Evolutionary conservation across 2,797 vertebrate species (phyloP), one percentile per base, ranked within the genome.

Genomic region (Enteromius afrohamiltoni): DNA sequence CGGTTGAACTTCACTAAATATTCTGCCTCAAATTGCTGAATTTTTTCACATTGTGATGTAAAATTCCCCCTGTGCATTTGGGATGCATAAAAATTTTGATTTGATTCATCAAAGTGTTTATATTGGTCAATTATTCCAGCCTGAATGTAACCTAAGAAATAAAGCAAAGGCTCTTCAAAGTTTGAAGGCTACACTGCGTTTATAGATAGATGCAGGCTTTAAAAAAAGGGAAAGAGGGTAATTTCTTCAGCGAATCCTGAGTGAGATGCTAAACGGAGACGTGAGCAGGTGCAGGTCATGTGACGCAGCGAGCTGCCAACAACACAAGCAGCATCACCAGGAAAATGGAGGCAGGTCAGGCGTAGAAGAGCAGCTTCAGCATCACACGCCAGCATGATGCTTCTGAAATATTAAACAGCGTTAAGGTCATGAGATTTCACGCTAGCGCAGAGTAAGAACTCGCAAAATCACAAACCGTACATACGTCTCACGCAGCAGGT

Each of bases 301-400:
- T 94, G 94, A 91, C 55, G 91, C 90, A 87, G 90, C 34, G 83
- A 45, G 82, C 13, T 91, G 93, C 90, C 92, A 93, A 94, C 93
- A 95, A 94, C 93, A 94, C 92, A 92, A 82, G 91, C 92, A 92
- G 92, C 92, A 92, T 93, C 90, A 87, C 86, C 88, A 91, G 91
- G 90, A 91, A 93, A 93, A 95, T 92, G 94, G 94, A 92, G 93
- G 92, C 92, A 90, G 88, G 77, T 74, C 79, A 86, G 86, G 86
- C 79, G 78, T 92, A 88, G 88, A 85, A 79, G 80, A 87, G 2
- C 86, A 86, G 86, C 88, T 90, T 83, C 86, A 86, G 86, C 84
- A 88, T 85, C 85, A 88, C 82, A 60, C 82, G 75, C 84, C 58
- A 82, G 69, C 75, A 87, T 83, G 47, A 82, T 83, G 60, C 78